phyloP scores from a whole-genome alignment of 2,113 vertebrate genomes.

The Lamprologus tigripictilis region DNA sequence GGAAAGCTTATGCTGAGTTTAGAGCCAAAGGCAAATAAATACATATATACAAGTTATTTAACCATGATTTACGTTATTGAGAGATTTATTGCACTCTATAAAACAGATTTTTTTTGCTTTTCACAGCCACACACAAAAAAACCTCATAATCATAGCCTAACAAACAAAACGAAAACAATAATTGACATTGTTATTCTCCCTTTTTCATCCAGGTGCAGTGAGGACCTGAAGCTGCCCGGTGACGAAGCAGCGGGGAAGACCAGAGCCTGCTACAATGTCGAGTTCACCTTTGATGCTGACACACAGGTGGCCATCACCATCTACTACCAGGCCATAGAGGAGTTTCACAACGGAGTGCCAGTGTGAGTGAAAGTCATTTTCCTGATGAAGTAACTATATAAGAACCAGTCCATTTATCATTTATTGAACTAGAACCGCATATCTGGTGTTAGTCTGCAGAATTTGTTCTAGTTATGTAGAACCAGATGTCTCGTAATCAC shows the following conservation, averaged over 20 bases:
- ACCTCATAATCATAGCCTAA: fast-evolving
- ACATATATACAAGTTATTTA: neutral
- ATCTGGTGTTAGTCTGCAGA: neutral
- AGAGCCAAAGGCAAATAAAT: neutral
- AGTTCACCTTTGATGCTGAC: slow-evolving; percentile 95
- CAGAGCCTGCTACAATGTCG: slow-evolving; percentile 87
- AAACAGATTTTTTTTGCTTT: neutral
- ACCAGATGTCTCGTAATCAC: neutral
- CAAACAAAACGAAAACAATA: neutral
- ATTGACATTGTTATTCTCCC: neutral
- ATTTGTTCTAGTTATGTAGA: neutral
- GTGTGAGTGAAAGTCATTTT: slow-evolving; percentile 71
- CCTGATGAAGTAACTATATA: neutral
- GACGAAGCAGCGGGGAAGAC: slow-evolving; percentile 76
- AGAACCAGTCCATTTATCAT: neutral
- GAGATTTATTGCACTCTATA: neutral
- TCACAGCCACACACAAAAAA: fast-evolving
- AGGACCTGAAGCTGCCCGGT: slow-evolving; percentile 83
- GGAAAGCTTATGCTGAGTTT: fast-evolving
- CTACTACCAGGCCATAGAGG: slow-evolving; percentile 95
- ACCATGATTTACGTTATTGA: neutral
- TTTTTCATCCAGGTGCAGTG: slow-evolving; percentile 73
- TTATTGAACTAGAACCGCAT: neutral
- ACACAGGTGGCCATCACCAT: slow-evolving; percentile 92
- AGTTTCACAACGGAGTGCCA: slow-evolving; percentile 89